Base-by-base conservation (phyloP, 1,140 invertebrate genomes). In the Anadara kagoshimensis region DNA sequence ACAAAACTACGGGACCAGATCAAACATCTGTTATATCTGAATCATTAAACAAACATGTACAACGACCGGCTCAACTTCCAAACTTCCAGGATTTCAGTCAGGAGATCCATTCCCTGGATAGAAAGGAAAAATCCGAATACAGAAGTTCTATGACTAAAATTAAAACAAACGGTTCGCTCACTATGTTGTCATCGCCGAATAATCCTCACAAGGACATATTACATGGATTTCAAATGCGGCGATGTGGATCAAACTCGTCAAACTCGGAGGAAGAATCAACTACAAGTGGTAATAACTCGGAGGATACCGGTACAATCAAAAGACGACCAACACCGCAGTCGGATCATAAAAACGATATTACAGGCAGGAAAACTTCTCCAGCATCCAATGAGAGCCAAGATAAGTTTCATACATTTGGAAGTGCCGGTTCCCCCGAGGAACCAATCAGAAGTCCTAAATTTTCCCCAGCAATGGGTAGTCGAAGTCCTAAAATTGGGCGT, bases 261-360 rank as follows among this genome's bases (percentile, higher is more conserved):
- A 96, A 88, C 95, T 96, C 14, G 94, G 97, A 89, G 95, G 96
- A 45, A 95, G 96, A 49, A 86, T 97, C 80, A 63, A 94, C 95
- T 1, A 64, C 62, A 20, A 91, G 95, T 24, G 95, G 95, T 20
- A 82, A 80, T 18, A 75, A 70, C 53, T 85, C 84, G 0, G 83
- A 85, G 67, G 87, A 86, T 66, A 85, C 81, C 91, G 93, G 91
- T 88, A 95, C 84, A 58, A 89, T 88, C 26, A 87, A 84, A 82
- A 84, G 79, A 73, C 84, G 77, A 76, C 91, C 78, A 73, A 72
- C 59, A 62, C 72, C 54, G 7, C 11, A 63, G 22, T 41, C 56
- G 43, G 56, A 66, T 26, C 20, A 49, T 16, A 22, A 45, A 51
- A 24, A 36, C 7, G 29, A 36, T 36, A 36, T 36, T 7, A 2